Percentiles rank a stretch among this genome's conserved stretches.
These are phyloP conservation scores for Callyntrura guangdongensis DNA, from an alignment of 2,888 invertebrate species.

Conservation along the genomic window DNA sequence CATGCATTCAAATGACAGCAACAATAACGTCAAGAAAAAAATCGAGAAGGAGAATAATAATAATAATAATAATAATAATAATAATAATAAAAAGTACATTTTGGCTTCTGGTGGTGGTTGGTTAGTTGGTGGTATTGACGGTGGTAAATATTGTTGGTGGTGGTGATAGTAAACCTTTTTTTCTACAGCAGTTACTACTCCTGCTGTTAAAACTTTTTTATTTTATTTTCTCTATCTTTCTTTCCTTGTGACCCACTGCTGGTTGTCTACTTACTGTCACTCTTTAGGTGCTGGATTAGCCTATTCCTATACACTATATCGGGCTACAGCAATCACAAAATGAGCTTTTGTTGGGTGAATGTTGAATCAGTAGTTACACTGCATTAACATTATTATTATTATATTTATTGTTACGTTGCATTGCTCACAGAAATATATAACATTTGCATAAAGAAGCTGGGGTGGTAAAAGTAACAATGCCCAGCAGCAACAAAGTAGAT, in stretches of 20 bases:
- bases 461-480: constrained; percentile 71
- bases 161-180: neutral
- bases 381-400: constrained; percentile 65
- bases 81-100: constrained; percentile 47
- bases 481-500: constrained; percentile 54
- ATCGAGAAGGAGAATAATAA: constrained; percentile 15
- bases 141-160: neutral
- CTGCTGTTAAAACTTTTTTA: neutral
- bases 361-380: constrained; percentile 58
- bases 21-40: constrained; percentile 46
- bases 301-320: constrained; percentile 8
- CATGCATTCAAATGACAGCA: constrained; percentile 60
- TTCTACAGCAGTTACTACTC: neutral
- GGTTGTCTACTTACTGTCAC: constrained; percentile 76
- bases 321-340: constrained; percentile 13
- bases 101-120: constrained; percentile 51
- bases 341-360: constrained; percentile 27
- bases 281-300: constrained; percentile 68
- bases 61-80: neutral
- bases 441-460: constrained; percentile 56
- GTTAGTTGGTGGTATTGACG: neutral
- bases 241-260: constrained; percentile 67
- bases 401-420: constrained; percentile 61
- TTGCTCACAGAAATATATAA: constrained; percentile 19
- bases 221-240: neutral